Evolutionary conservation across 2,113 vertebrate species (phyloP).

Genomic region (Cephalopholis sonnerati): DNA sequence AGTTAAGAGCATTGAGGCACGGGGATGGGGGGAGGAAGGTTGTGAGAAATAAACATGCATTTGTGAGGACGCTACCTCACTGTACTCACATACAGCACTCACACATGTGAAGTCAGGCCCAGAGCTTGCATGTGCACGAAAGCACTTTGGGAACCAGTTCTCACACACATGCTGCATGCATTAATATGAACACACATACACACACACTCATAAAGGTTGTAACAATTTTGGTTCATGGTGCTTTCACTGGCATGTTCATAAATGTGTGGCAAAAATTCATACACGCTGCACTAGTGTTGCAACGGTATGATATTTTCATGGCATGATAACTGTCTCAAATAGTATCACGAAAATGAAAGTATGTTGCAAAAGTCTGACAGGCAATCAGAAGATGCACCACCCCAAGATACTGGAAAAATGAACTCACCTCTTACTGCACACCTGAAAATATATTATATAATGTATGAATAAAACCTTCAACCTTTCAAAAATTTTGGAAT

Average conservation of each 20-base stretch:
- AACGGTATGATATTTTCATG: no score
- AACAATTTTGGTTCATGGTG: slow-evolving; percentile 17
- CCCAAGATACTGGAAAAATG: no score
- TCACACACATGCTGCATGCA: not conserved
- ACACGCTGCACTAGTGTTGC: not conserved
- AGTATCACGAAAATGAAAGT: no score
- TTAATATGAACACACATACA: not conserved
- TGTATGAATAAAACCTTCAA: no score
- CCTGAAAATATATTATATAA: no score
- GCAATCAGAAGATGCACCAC: no score
- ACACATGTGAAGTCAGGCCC: slow-evolving; percentile 16
- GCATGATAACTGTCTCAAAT: no score
- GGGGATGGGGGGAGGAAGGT: slow-evolving; percentile 27
- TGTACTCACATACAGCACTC: slow-evolving; percentile 9
- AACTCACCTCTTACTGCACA: no score
- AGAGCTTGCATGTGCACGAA: not conserved
- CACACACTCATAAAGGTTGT: not conserved
- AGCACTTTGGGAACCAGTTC: slow-evolving; percentile 9
- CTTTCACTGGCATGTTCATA: slow-evolving; percentile 7
- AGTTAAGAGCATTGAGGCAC: slow-evolving; percentile 69
- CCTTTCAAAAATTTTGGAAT: no score
- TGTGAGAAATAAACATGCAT: slow-evolving; percentile 61
- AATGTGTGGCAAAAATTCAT: not conserved
- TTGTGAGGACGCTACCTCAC: slow-evolving; percentile 44
- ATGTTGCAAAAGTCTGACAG: no score